These are phyloP conservation scores for Lepisosteus osseus DNA, from an alignment of 2,113 vertebrate species.

Conservation along the genomic window DNA sequence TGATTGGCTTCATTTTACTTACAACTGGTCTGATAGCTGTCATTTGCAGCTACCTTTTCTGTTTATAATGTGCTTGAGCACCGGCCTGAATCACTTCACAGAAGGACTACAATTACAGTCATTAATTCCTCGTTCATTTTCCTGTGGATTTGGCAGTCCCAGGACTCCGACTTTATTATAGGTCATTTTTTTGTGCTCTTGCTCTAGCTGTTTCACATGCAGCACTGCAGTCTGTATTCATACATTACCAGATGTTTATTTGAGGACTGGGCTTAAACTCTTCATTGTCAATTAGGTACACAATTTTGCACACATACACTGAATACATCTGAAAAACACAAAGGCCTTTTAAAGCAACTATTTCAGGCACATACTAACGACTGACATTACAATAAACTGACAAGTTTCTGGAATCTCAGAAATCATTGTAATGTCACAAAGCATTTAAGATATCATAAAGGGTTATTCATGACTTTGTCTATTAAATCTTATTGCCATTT, in stretches of 20 bases:
- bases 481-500: too few relatives aligned
- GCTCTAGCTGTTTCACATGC: neutral
- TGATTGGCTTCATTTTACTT: neutral
- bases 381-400: too few relatives aligned
- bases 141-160: neutral
- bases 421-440: too few relatives aligned
- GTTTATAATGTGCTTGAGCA: slow-evolving; percentile 9
- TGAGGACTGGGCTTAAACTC: too few relatives aligned
- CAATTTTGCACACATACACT: too few relatives aligned
- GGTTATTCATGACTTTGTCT: too few relatives aligned
- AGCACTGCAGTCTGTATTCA: neutral
- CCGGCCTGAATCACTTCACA: neutral
- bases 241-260: neutral
- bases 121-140: slow-evolving; percentile 14
- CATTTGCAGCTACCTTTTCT: slow-evolving; percentile 1
- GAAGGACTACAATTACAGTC: neutral
- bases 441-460: too few relatives aligned
- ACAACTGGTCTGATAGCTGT: neutral
- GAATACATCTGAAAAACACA: too few relatives aligned
- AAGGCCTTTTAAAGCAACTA: too few relatives aligned
- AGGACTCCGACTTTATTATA: neutral
- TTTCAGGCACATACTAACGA: too few relatives aligned
- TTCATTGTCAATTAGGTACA: too few relatives aligned
- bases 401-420: too few relatives aligned
- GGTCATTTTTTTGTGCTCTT: neutral